Evolutionary conservation across 2,113 vertebrate genomes (phyloP).

Genomic region (Xiphophorus hellerii): DNA sequence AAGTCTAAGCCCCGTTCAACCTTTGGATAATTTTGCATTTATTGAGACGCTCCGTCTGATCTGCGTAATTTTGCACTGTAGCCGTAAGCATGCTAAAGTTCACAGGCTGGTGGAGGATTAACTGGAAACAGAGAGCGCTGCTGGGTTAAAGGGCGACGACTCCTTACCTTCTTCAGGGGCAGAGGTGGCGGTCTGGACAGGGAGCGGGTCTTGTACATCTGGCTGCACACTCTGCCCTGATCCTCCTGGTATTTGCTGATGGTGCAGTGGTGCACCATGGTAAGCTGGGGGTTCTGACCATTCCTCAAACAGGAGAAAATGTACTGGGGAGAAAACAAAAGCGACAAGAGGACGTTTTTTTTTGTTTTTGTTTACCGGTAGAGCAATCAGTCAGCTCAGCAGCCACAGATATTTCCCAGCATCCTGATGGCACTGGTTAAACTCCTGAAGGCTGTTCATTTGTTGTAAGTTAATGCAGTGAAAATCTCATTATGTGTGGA

Average conservation of each 20-base stretch:
- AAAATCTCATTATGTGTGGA: constrained; percentile 76
- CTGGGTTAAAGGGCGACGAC: constrained; percentile 49
- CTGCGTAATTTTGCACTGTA: not conserved
- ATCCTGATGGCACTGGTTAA: constrained; percentile 54
- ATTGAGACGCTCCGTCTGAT: not conserved
- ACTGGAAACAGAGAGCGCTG: constrained; percentile 6
- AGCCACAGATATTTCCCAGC: constrained; percentile 60
- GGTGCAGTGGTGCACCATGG: constrained; percentile 90
- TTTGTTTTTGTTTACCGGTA: constrained; percentile 21
- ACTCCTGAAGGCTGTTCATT: constrained; percentile 76
- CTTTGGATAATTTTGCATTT: not conserved
- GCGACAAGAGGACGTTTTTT: constrained; percentile 5
- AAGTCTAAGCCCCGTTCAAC: not conserved
- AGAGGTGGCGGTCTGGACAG: constrained; percentile 87
- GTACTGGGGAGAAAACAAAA: constrained; percentile 78
- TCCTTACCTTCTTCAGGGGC: constrained; percentile 92
- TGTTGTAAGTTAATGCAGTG: constrained; percentile 76
- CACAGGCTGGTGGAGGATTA: not conserved
- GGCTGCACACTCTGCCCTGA: constrained; percentile 81
- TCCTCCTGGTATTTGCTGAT: constrained; percentile 88
- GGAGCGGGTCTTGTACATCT: constrained; percentile 78
- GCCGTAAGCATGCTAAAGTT: constrained; percentile 47
- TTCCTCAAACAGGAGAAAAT: constrained; percentile 89
- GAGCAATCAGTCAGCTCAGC: constrained; percentile 42
- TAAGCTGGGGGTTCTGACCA: constrained; percentile 87